Conservation (phyloP, 1,140 invertebrate genomes). For the Drosophila pachea region DNA sequence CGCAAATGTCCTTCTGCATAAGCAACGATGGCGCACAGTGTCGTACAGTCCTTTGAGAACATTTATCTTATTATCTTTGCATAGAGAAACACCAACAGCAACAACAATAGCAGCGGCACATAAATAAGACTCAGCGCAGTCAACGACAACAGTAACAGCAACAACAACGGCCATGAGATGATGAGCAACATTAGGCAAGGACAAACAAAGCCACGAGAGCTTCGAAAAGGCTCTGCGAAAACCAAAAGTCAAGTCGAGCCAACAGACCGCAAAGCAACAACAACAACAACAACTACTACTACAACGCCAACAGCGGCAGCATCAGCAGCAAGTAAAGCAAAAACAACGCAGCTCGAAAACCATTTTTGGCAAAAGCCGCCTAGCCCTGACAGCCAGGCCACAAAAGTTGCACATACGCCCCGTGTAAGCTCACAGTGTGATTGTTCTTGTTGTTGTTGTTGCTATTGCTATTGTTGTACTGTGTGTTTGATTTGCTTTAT, state of each 20-base stretch:
- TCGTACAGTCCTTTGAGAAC: conserved; percentile 75
- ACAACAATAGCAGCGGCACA: conserved; percentile 45
- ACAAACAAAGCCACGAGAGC: conserved; percentile 70
- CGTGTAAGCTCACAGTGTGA: conserved; percentile 26
- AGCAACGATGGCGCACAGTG: conserved; percentile 61
- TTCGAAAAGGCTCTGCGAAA: conserved; percentile 67
- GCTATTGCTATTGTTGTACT: too few species aligned
- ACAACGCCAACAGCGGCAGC: conserved; percentile 11
- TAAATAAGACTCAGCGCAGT: conserved; percentile 73
- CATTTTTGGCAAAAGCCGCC: conserved; percentile 63
- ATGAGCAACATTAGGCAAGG: conserved; percentile 76
- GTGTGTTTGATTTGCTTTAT: conserved; percentile 57
- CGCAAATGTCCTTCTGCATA: conserved; percentile 75
- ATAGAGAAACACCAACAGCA: conserved; percentile 53
- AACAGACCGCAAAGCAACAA: conserved; percentile 65
- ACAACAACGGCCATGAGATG: conserved; percentile 59
- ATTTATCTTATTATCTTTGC: conserved; percentile 77
- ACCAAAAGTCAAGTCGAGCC: conserved; percentile 75
- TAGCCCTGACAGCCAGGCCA: conserved; percentile 55
- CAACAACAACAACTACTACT: conserved; percentile 32
- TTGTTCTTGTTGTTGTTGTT: conserved; percentile 30
- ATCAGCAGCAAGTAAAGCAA: too few species aligned
- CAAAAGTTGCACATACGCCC: conserved; percentile 69
- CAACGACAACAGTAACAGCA: conserved; percentile 27
- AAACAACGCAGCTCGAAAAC: conserved; percentile 41